These are phyloP conservation scores for Cephus nigrinus DNA, from an alignment of 2,888 invertebrate genomes.

Conservation along the genomic window DNA sequence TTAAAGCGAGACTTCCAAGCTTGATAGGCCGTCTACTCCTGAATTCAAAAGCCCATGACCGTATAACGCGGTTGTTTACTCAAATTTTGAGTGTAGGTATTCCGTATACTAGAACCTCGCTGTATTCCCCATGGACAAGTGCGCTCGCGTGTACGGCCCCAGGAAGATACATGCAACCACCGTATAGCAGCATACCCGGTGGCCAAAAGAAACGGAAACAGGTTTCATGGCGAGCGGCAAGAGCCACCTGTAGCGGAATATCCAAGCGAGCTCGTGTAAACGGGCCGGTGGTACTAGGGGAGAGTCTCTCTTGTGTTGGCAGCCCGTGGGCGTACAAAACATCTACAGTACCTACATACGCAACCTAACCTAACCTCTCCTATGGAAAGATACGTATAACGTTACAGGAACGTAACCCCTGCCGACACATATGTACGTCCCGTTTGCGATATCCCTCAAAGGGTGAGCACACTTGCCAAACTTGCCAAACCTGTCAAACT, in stretches of 20 bases:
- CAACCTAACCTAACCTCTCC: not conserved
- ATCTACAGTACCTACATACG: not conserved
- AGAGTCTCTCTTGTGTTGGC: conserved; percentile 37
- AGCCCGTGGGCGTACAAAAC: conserved; percentile 29
- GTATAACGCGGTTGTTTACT: conserved; percentile 9
- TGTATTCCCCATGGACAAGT: not conserved
- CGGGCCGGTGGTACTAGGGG: conserved; percentile 46
- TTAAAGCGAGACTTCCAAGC: not conserved
- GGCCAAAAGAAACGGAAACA: conserved; percentile 31
- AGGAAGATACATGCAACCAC: conserved; percentile 27
- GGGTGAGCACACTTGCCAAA: not conserved
- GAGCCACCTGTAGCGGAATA: conserved; percentile 50
- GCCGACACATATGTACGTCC: not conserved
- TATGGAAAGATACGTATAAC: not conserved
- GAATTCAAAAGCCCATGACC: not conserved
- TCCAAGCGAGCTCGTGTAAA: conserved; percentile 48
- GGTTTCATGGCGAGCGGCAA: conserved; percentile 29
- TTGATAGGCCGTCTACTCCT: not conserved
- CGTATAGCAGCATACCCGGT: conserved; percentile 23
- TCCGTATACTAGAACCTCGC: conserved; percentile 10
- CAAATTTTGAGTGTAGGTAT: conserved; percentile 16
- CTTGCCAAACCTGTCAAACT: not conserved
- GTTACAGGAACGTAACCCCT: not conserved
- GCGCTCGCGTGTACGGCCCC: conserved; percentile 29
- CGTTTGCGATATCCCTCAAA: not conserved